Conservation (phyloP, 1,140 invertebrate species). For the Sminthurides bifidus region DNA sequence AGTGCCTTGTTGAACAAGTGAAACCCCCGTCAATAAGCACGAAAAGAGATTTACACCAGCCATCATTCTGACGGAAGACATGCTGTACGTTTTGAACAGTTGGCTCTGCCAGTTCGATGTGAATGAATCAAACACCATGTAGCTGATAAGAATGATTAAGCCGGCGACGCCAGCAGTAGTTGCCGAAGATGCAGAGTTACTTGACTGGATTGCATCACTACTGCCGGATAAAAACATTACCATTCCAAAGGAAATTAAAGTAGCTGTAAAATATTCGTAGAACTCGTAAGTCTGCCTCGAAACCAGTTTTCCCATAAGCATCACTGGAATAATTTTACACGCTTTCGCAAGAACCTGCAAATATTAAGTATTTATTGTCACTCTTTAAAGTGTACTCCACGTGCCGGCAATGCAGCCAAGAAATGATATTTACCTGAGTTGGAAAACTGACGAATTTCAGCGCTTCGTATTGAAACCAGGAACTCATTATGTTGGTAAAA, state of each 20-base stretch:
- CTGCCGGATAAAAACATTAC: constrained; percentile 73
- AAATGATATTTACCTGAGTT: constrained; percentile 58
- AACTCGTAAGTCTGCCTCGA: constrained; percentile 76
- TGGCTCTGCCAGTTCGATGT: constrained; percentile 96
- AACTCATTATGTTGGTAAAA: constrained; percentile 95
- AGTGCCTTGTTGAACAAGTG: constrained; percentile 26
- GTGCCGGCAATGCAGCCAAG: not conserved
- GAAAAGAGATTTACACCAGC: constrained; percentile 93
- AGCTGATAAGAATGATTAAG: constrained; percentile 69
- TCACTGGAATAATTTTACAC: constrained; percentile 91
- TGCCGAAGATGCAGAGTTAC: constrained; percentile 37
- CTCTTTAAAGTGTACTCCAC: not conserved
- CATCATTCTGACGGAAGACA: constrained; percentile 93
- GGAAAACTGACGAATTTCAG: constrained; percentile 97
- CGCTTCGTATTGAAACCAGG: constrained; percentile 99
- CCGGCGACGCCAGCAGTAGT: constrained; percentile 74
- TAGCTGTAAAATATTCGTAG: constrained; percentile 85
- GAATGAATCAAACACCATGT: constrained; percentile 94
- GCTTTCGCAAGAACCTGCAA: constrained; percentile 81
- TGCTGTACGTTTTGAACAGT: constrained; percentile 57
- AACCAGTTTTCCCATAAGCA: constrained; percentile 93
- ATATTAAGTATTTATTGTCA: too few relatives aligned
- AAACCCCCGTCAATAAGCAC: constrained; percentile 62
- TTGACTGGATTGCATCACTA: constrained; percentile 39
- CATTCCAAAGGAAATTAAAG: constrained; percentile 84